phyloP scores from a whole-genome alignment of 2,888 invertebrate species.

The Epiblema foenella region DNA sequence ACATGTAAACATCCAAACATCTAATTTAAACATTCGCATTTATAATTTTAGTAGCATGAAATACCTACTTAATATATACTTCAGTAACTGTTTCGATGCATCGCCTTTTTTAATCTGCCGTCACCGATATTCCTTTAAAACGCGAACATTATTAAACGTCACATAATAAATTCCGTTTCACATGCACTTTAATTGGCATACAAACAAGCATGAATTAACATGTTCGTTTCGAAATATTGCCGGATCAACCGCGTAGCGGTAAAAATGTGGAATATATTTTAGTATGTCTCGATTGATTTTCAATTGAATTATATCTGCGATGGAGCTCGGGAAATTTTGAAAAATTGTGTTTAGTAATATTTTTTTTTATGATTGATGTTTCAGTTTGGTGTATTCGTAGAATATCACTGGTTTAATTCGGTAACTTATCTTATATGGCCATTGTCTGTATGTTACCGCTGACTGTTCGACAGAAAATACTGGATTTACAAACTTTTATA shows the following conservation, averaged over 20 bases:
- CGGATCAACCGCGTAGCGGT: constrained; percentile 17
- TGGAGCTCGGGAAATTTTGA: neutral
- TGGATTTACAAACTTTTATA: no score
- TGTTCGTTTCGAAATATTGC: constrained; percentile 46
- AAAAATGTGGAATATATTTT: constrained; percentile 28
- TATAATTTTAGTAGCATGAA: no score
- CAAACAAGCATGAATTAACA: constrained; percentile 58
- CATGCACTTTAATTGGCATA: constrained; percentile 58
- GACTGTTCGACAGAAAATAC: no score
- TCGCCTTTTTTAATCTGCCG: constrained; percentile 3
- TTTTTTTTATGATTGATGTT: neutral
- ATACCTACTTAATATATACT: no score
- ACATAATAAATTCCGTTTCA: constrained; percentile 57
- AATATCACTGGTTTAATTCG: no score
- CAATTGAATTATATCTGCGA: neutral
- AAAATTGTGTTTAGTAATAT: neutral
- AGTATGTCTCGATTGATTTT: neutral
- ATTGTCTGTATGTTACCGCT: no score
- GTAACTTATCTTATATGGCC: no score
- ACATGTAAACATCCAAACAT: no score
- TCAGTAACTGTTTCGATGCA: neutral
- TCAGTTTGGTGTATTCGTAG: no score
- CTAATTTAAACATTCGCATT: no score
- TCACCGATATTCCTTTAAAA: constrained; percentile 11
- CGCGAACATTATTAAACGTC: constrained; percentile 25